phyloP scores from a whole-genome alignment of 37 sponge, comb jelly and placozoan genomes.

The Mnemiopsis leidyi region DNA sequence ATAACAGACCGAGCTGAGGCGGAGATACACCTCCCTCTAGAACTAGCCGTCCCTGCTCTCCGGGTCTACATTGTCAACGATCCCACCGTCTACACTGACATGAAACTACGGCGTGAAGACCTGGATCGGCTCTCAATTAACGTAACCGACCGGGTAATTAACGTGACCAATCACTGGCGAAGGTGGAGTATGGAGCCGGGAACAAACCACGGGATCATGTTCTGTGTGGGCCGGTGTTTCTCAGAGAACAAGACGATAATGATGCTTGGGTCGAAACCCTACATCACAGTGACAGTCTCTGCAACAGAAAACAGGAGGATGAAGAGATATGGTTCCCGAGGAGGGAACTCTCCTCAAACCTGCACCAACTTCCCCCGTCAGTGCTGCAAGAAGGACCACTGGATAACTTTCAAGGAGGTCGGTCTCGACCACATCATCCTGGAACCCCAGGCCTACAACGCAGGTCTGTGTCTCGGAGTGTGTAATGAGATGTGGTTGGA shows the following conservation, averaged over 20 bases:
- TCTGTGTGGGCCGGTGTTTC: constrained; percentile 14
- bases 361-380: constrained; percentile 8
- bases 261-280: neutral
- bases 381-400: constrained; percentile 63
- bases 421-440: constrained; percentile 24
- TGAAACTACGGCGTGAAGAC: neutral
- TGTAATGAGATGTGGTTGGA: constrained; percentile 49
- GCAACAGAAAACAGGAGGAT: neutral
- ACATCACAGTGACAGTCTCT: neutral
- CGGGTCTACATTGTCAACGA: neutral
- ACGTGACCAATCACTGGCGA: neutral
- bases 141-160: neutral
- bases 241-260: neutral
- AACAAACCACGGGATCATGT: constrained; percentile 35
- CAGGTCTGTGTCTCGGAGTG: constrained; percentile 23
- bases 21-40: neutral
- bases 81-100: neutral
- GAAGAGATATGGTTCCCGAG: constrained; percentile 19
- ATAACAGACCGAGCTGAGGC: neutral
- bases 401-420: constrained; percentile 23
- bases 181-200: neutral
- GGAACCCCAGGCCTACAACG: constrained; percentile 19
- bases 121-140: neutral
- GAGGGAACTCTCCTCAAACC: neutral
- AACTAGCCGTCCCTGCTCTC: neutral